Evolutionary conservation across 2,113 vertebrate species (phyloP).

Genomic region (Lucifuga dentata): DNA sequence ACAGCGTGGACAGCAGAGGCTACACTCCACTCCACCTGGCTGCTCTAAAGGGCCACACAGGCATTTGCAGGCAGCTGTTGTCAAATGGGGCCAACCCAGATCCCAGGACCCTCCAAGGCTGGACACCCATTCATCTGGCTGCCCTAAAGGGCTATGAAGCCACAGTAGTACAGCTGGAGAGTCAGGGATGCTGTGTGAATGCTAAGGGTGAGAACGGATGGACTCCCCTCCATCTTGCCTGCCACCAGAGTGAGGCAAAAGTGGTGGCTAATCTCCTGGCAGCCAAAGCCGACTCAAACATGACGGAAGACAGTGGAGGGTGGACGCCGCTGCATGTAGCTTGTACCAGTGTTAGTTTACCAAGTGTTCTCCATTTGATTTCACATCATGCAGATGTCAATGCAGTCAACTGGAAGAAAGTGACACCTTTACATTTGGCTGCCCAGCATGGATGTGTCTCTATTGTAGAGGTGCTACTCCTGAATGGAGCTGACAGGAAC

Average conservation of each 20-base stretch:
- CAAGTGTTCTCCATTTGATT: constrained; percentile 82
- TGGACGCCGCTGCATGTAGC: constrained; percentile 89
- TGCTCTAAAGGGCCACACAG: constrained; percentile 81
- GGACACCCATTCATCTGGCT: constrained; percentile 88
- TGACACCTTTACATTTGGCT: constrained; percentile 86
- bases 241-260: constrained; percentile 72
- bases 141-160: constrained; percentile 84
- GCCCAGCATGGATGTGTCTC: constrained; percentile 80
- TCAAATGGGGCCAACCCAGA: constrained; percentile 77
- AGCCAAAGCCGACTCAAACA: constrained; percentile 81
- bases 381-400: constrained; percentile 82
- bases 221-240: constrained; percentile 88
- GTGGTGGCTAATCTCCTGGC: constrained; percentile 80
- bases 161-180: constrained; percentile 81
- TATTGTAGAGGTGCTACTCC: constrained; percentile 85
- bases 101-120: constrained; percentile 82
- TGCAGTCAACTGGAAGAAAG: constrained; percentile 78
- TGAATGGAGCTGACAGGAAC: constrained; percentile 76
- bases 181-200: constrained; percentile 72
- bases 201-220: constrained; percentile 80
- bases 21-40: constrained; percentile 86
- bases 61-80: constrained; percentile 88
- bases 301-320: constrained; percentile 72
- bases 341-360: constrained; percentile 78
- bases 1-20: constrained; percentile 76